Conservation (phyloP, 1,140 invertebrate genomes). For the Trichonephila inaurata region DNA sequence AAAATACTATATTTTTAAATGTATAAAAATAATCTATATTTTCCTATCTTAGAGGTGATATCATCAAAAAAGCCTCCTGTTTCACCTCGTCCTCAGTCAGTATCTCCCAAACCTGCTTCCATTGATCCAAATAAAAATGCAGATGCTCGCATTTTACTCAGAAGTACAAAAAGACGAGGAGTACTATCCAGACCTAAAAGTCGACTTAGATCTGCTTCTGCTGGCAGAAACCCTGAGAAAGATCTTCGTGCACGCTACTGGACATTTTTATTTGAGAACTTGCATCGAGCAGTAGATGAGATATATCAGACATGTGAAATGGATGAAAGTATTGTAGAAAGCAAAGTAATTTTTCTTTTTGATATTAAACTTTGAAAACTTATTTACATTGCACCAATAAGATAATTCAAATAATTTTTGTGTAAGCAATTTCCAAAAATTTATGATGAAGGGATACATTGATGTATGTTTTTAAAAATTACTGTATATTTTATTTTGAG, state of each 20-base stretch:
- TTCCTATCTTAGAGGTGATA: slow-evolving; percentile 81
- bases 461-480: no score
- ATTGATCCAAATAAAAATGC: not conserved
- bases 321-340: slow-evolving; percentile 85
- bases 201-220: slow-evolving; percentile 89
- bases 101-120: slow-evolving; percentile 55
- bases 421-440: no score
- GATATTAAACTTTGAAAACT: no score
- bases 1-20: no score
- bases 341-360: slow-evolving; percentile 82
- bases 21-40: not conserved
- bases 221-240: slow-evolving; percentile 91
- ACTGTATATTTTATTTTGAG: no score
- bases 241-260: slow-evolving; percentile 95
- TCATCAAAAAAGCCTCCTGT: slow-evolving; percentile 85
- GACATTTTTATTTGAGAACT: slow-evolving; percentile 96
- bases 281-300: slow-evolving; percentile 92
- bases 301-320: slow-evolving; percentile 86
- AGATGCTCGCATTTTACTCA: slow-evolving; percentile 50
- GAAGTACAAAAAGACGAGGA: slow-evolving; percentile 71
- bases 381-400: no score
- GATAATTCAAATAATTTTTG: no score
- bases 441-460: no score
- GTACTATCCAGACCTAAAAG: slow-evolving; percentile 81
- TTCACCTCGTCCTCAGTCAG: slow-evolving; percentile 80